phyloP scores from a whole-genome alignment of 1,140 invertebrate species.

The Heliconius hermathena region DNA sequence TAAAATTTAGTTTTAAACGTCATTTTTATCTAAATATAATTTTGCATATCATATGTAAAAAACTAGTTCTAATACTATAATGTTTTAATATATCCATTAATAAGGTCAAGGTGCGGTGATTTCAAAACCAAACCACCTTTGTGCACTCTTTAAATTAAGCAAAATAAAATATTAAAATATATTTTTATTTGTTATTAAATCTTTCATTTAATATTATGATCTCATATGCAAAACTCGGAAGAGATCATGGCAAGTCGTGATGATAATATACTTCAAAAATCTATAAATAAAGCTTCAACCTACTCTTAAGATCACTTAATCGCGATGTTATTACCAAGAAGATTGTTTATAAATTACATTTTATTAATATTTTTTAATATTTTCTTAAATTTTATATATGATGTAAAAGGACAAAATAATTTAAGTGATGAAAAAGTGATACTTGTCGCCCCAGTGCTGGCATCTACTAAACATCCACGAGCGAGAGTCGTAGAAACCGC shows the following conservation, averaged over 20 bases:
- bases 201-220: constrained; percentile 23
- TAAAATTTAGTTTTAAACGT: not conserved
- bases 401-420: constrained; percentile 23
- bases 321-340: constrained; percentile 30
- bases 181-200: not conserved
- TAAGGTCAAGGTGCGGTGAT: not conserved
- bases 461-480: constrained; percentile 51
- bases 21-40: not conserved
- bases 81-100: not conserved
- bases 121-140: not conserved
- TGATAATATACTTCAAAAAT: constrained; percentile 47
- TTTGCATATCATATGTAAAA: not conserved
- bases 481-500: constrained; percentile 60
- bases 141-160: not conserved
- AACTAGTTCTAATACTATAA: not conserved
- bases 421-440: constrained; percentile 46
- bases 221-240: constrained; percentile 38
- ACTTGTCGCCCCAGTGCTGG: constrained; percentile 59
- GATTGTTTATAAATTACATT: constrained; percentile 25
- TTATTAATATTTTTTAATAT: constrained; percentile 17
- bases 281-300: constrained; percentile 58
- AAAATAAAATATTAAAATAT: not conserved
- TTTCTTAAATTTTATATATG: not conserved
- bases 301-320: constrained; percentile 18
- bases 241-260: constrained; percentile 50